These are phyloP conservation scores for Melanostigma gelatinosum DNA, from an alignment of 2,113 vertebrate species.

Conservation along the genomic window DNA sequence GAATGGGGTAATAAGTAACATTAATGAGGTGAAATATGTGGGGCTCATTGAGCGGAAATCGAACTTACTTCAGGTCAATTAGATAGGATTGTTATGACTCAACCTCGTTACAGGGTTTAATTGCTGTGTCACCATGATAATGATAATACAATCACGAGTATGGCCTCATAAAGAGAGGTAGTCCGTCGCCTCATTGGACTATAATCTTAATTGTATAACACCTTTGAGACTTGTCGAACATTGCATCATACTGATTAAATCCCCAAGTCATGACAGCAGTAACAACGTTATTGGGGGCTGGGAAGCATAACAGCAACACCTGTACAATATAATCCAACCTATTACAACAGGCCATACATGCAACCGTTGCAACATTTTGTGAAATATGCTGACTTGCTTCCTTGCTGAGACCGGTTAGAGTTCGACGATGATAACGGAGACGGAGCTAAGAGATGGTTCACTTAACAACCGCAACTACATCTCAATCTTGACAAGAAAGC, in stretches of 20 bases:
- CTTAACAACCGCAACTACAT: too few relatives aligned
- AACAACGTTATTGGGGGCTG: not conserved
- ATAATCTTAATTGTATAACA: slow-evolving; percentile 30
- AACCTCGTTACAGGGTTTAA: slow-evolving; percentile 69
- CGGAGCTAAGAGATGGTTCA: too few relatives aligned
- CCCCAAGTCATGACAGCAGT: not conserved
- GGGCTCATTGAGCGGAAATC: slow-evolving; percentile 67
- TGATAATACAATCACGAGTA: slow-evolving; percentile 64
- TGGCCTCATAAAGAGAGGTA: slow-evolving; percentile 53
- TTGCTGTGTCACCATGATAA: slow-evolving; percentile 67
- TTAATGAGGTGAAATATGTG: slow-evolving; percentile 72
- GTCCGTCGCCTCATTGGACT: slow-evolving; percentile 31
- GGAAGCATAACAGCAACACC: slow-evolving; percentile 6
- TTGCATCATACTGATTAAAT: slow-evolving; percentile 11
- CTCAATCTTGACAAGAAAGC: not conserved
- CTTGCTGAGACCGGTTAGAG: too few relatives aligned
- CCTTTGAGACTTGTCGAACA: slow-evolving; percentile 5
- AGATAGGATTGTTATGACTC: slow-evolving; percentile 68
- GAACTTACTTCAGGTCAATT: slow-evolving; percentile 73
- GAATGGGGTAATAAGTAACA: slow-evolving; percentile 58
- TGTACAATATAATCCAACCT: not conserved
- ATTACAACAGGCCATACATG: slow-evolving; percentile 16
- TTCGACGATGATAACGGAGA: too few relatives aligned
- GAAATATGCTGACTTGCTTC: too few relatives aligned
- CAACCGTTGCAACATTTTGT: not conserved